Percentiles rank a stretch among this genome's conserved stretches.
These are phyloP conservation scores for Romanomermis culicivorax DNA, from an alignment of 2,888 invertebrate genomes.

Conservation along the genomic window DNA sequence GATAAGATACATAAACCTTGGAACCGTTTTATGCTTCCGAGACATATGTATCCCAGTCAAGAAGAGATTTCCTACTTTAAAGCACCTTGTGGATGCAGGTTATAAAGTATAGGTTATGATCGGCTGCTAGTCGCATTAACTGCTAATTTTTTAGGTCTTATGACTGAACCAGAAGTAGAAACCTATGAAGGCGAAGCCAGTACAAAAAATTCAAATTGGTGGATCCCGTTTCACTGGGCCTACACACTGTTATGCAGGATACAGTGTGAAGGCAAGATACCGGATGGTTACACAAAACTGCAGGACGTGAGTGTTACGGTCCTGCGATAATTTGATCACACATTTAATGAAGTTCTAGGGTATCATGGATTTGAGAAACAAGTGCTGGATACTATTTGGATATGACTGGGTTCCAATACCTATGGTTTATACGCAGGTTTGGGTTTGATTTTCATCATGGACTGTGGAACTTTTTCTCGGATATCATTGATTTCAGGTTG, in stretches of 20 bases:
- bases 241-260: background rate
- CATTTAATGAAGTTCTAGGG: background rate
- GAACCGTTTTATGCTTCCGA: background rate
- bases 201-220: background rate
- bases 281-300: background rate
- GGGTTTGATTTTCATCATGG: background rate
- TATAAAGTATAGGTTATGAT: too few species aligned
- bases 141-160: too few species aligned
- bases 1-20: background rate
- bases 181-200: background rate
- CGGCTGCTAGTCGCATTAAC: too few species aligned
- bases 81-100: background rate
- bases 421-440: slow-evolving; percentile 4
- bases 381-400: background rate
- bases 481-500: background rate
- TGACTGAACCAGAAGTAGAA: background rate
- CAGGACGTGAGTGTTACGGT: background rate
- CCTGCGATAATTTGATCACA: background rate
- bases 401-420: slow-evolving; percentile 4
- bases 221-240: slow-evolving; percentile 5
- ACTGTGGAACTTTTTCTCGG: background rate
- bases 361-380: background rate
- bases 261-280: background rate
- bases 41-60: background rate
- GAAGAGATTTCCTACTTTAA: background rate